Evolutionary conservation across 2,888 invertebrate species (phyloP), one percentile per base, ranked within the genome.

Genomic region (Drosophila hamatofila): DNA sequence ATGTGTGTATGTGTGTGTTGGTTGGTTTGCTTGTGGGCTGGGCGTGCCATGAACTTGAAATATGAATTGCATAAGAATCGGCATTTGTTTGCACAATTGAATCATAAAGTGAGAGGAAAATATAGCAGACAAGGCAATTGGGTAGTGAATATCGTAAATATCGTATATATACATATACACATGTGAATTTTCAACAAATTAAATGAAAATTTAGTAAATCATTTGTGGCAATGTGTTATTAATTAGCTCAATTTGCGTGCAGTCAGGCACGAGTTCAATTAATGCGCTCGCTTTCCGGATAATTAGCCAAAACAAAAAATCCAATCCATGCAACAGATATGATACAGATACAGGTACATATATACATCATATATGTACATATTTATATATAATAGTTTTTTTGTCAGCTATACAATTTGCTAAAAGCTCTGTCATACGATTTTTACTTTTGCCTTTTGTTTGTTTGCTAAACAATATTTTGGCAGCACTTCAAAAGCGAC

Each of bases 401-500:
- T 23, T 60, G 39, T 21, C 37, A 42, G 41, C 27, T 41, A 30
- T 51, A 62, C 60, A 59, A 76, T 49, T 55, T 54, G 69, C 72
- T 72, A 59, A 87, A 82, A 84, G 80, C 72, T 87, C 63, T 76
- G 76, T 74, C 72, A 68, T 58, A 64, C 59, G 68, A 56, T 58
- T 65, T 72, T 66, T 46, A 41, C 48, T 48, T 35, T 51, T 54
- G 54, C 64, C 42, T 67, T 82, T 77, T 88, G 57, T 88, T 74
- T 81, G 84, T 89, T 87, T 87, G 85, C 66, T 68, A 78, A 89
- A 87, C 88, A 87, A 87, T 87, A 84, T 89, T 89, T 87, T 87
- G 87, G 89, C 87, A 89, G 49, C 62, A 74, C 80, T 58, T 83
- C 87, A 89, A 87, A 88, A 81, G 76, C 67, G 65, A 65, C 72